Conservation (phyloP, 92 coral and sea anemone genomes). For the Pocillopora meandrina region DNA sequence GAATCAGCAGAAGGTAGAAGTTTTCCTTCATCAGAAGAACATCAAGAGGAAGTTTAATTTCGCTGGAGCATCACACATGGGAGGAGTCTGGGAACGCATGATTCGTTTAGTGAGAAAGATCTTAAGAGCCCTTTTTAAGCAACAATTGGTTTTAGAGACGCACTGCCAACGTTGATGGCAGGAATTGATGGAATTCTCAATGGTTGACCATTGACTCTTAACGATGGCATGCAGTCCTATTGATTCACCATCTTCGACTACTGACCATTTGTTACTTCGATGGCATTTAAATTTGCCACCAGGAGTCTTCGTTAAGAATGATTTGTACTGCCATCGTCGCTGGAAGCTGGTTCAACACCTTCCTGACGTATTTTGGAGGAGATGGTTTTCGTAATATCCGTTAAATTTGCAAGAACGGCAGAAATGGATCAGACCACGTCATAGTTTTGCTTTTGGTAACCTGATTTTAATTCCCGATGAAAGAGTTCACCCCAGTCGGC, state of each 20-base stretch:
- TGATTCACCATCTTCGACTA: slow-evolving; percentile 37
- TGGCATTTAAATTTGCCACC: slow-evolving; percentile 29
- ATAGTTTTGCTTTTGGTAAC: background rate
- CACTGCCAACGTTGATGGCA: slow-evolving; percentile 33
- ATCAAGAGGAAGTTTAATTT: slow-evolving; percentile 27
- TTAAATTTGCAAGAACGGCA: slow-evolving; percentile 26
- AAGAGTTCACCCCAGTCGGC: slow-evolving; percentile 1
- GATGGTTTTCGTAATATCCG: slow-evolving; percentile 28
- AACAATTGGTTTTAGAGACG: slow-evolving; percentile 30
- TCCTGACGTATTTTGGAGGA: slow-evolving; percentile 22
- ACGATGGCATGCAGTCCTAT: slow-evolving; percentile 11
- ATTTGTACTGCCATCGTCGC: slow-evolving; percentile 27
- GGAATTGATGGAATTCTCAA: slow-evolving; percentile 43
- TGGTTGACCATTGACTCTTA: too few relatives aligned
- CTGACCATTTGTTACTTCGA: slow-evolving; percentile 17
- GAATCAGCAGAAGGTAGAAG: slow-evolving; percentile 14
- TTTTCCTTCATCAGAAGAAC: slow-evolving; percentile 7
- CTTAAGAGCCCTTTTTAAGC: slow-evolving; percentile 34
- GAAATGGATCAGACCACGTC: too few relatives aligned
- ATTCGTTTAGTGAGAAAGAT: slow-evolving; percentile 34
- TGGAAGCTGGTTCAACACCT: slow-evolving; percentile 38
- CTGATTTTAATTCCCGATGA: background rate
- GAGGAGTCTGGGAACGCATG: slow-evolving; percentile 46
- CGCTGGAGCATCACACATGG: slow-evolving; percentile 46
- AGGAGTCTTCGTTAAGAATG: background rate